Conservation (phyloP, 1,140 invertebrate genomes). For the Zaprionus davidi region DNA sequence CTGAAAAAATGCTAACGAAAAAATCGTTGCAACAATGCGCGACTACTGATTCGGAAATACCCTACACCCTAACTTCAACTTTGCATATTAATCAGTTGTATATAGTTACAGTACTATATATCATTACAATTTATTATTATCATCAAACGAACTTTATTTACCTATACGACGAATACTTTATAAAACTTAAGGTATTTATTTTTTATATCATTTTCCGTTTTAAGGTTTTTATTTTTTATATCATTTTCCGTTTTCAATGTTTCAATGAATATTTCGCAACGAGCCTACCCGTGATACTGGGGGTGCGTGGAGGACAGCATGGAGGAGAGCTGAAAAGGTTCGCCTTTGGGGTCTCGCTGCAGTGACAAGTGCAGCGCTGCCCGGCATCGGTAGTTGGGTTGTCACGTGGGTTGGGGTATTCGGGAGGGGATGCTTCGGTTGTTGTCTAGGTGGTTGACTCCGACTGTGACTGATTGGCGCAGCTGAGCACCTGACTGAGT, state of each 20-base stretch:
- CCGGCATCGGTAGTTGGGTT: constrained; percentile 29
- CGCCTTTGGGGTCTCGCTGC: constrained; percentile 61
- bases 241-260: too few relatives aligned
- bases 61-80: not conserved
- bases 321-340: constrained; percentile 20
- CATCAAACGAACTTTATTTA: too few relatives aligned
- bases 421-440: constrained; percentile 11
- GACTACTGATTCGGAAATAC: not conserved
- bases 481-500: constrained; percentile 79
- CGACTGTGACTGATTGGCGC: constrained; percentile 77
- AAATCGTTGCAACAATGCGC: not conserved
- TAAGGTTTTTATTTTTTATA: too few relatives aligned
- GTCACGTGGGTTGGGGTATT: constrained; percentile 5
- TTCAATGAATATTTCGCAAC: not conserved
- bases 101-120: too few relatives aligned
- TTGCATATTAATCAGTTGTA: too few relatives aligned
- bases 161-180: too few relatives aligned
- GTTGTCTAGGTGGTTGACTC: constrained; percentile 72
- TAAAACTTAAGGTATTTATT: too few relatives aligned
- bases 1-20: constrained; percentile 38
- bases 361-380: constrained; percentile 68
- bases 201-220: too few relatives aligned
- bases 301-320: constrained; percentile 5
- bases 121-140: too few relatives aligned
- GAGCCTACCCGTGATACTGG: not conserved